Evolutionary conservation across 1,140 invertebrate genomes (phyloP), one percentile per base, ranked within the genome.

Genomic region (Zeugodacus cucurbitae): DNA sequence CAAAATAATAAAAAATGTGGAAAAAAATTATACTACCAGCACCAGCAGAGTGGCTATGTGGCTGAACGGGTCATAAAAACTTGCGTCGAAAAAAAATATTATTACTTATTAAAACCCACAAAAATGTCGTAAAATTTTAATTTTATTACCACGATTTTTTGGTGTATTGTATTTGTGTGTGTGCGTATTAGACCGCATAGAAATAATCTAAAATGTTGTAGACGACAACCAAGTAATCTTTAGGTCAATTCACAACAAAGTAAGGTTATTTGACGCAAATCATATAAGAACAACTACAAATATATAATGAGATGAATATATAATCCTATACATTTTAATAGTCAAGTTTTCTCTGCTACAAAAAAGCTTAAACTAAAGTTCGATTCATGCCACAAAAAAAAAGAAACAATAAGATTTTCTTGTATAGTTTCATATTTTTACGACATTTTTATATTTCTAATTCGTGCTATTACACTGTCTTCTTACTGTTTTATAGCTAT

Each of bases 71-170:
- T 82, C 74, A 29, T 82, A 82, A 82, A 82, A 82, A 48, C 10
- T 48, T 26, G 22, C n/a, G 22, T 29, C 41, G 26, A 67, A 67
- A 67, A 20, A 59, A 17, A 41, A 78, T 41, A 78, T 82, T 82
- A 82, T 82, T 82, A 82, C 41, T 82, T 82, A 82, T 82, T 48
- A 82, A 54, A 82, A 48, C 74, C 74, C 74, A 82, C 74, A 44
- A 82, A 82, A 82, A 82, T 41, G 74, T 82, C 74, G 74, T 82
- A 82, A 82, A 82, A 82, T 82, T 29, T 82, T 82, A 82, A 82
- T 82, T 82, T 82, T 48, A 82, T 82, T 82, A 82, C 74, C 22
- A 4, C 74, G n/a, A n/a, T 41, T 54, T 54, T 26, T 29, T 5
- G 14, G 74, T n/a, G n/a, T 59, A 22, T 22, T 7, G 74, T 41